A percentile compares a stretch with the other conserved stretches of the same genome.
These are phyloP conservation scores for Capreolus pygargus DNA, from an alignment of 2,113 vertebrate genomes.

Conservation along the genomic window DNA sequence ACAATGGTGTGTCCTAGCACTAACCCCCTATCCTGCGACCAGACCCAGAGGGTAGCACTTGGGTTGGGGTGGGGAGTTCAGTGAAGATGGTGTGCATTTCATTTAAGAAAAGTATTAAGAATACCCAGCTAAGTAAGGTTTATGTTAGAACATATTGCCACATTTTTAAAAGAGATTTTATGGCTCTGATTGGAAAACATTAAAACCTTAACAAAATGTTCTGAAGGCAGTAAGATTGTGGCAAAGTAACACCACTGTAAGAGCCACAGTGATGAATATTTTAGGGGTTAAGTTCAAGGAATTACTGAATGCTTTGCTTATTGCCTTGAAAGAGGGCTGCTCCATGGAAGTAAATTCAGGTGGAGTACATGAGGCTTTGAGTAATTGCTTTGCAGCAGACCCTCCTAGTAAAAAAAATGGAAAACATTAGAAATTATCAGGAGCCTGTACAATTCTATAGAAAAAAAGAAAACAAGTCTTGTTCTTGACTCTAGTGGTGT, in stretches of 20 bases:
- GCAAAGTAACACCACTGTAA: background rate
- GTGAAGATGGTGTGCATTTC: background rate
- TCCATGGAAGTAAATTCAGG: conserved; percentile 7
- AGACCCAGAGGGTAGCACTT: background rate
- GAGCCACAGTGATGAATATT: background rate
- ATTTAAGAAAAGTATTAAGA: background rate
- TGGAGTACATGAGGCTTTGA: background rate
- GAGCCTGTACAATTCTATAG: background rate
- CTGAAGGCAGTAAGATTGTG: background rate
- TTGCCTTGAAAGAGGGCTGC: background rate
- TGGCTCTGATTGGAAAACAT: background rate
- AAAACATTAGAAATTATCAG: background rate
- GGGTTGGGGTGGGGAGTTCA: background rate
- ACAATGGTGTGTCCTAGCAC: too few species aligned
- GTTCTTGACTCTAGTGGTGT: background rate
- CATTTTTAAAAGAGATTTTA: background rate
- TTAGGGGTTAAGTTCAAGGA: background rate
- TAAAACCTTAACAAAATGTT: conserved; percentile 14
- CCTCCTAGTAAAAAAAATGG: background rate
- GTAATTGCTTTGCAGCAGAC: background rate
- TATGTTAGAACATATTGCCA: background rate
- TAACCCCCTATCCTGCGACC: background rate
- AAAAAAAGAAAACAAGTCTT: background rate
- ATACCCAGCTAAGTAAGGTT: background rate
- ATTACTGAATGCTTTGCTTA: background rate